These are phyloP conservation scores for Volucella inanis DNA, from an alignment of 2,888 invertebrate species.

Conservation along the genomic window DNA sequence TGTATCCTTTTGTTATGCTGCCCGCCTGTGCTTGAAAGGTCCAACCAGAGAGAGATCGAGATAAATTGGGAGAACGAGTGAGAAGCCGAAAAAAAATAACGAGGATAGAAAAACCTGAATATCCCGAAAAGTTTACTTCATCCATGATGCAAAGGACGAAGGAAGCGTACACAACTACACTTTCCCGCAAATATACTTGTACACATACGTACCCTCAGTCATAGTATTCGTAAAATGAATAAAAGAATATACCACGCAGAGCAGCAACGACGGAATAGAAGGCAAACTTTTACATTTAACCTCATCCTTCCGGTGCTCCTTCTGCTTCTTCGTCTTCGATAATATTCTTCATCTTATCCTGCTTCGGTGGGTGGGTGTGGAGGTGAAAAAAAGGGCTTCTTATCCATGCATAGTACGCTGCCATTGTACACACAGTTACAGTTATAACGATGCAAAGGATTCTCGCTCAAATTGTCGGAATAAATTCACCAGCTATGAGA, in stretches of 20 bases:
- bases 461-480: slow-evolving; percentile 73
- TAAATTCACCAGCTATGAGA: slow-evolving; percentile 54
- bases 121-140: slow-evolving; percentile 70
- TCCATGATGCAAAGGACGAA: slow-evolving; percentile 72
- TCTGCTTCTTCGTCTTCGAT: slow-evolving; percentile 52
- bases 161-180: slow-evolving; percentile 8
- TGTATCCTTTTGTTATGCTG: slow-evolving; percentile 74
- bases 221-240: slow-evolving; percentile 26
- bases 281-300: slow-evolving; percentile 75
- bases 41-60: slow-evolving; percentile 47
- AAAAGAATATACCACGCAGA: slow-evolving; percentile 54
- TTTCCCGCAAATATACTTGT: neutral
- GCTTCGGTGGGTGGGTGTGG: neutral
- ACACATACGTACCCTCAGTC: neutral
- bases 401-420: neutral
- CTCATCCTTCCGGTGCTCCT: slow-evolving; percentile 71
- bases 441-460: slow-evolving; percentile 57
- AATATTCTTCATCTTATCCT: slow-evolving; percentile 68
- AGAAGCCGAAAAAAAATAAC: slow-evolving; percentile 20
- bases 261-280: slow-evolving; percentile 56
- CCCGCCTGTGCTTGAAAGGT: slow-evolving; percentile 71
- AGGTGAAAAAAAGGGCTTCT: slow-evolving; percentile 54
- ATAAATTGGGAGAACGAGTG: neutral
- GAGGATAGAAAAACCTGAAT: slow-evolving; percentile 22
- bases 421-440: slow-evolving; percentile 19